These are phyloP conservation scores for Engystomops pustulosus DNA, from an alignment of 2,113 vertebrate genomes.

Conservation along the genomic window DNA sequence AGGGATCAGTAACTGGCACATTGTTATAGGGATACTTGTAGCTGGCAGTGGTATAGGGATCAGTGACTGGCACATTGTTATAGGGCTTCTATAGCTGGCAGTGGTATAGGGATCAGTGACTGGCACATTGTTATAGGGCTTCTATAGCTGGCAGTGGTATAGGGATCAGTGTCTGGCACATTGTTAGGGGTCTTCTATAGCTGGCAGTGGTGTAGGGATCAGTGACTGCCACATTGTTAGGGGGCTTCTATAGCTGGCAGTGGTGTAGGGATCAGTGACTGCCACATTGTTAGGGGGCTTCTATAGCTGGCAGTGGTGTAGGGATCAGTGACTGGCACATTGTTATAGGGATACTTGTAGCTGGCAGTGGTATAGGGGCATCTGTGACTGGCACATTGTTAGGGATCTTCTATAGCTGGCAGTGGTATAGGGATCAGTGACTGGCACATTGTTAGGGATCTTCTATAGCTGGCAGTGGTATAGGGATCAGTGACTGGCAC, in stretches of 20 bases:
- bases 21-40: no score
- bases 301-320: not conserved
- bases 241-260: no score
- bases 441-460: not conserved
- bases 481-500: not conserved
- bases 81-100: no score
- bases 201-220: not conserved
- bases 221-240: not conserved
- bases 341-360: not conserved
- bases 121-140: not conserved
- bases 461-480: not conserved
- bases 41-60: no score
- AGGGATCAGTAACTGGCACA: no score
- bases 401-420: not conserved
- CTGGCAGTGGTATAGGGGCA: not conserved
- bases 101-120: not conserved
- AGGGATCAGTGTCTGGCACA: not conserved
- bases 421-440: not conserved
- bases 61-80: no score
- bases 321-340: not conserved
- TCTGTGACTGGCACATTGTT: not conserved
- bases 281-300: no score
- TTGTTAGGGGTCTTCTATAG: not conserved
- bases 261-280: no score
- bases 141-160: not conserved